Percentiles rank a stretch among this genome's conserved stretches.
phyloP scores from a whole-genome alignment of 2,888 invertebrate genomes.

The Tachina grossa region DNA sequence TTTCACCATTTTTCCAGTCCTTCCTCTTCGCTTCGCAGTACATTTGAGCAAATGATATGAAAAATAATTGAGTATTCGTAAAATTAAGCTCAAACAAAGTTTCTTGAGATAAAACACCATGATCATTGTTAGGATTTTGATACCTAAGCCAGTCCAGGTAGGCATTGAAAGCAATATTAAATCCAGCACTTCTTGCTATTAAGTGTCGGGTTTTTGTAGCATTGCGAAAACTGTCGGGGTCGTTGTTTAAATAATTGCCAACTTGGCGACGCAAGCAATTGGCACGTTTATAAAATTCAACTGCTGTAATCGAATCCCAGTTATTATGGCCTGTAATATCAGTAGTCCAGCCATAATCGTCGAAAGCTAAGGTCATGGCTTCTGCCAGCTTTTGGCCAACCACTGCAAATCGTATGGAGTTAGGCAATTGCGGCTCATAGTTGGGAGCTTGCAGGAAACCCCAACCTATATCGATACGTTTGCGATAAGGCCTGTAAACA shows the following conservation, averaged over 20 bases:
- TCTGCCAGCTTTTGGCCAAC: constrained; percentile 76
- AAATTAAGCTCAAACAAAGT: constrained; percentile 78
- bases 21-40: constrained; percentile 74
- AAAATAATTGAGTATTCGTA: constrained; percentile 80
- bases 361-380: constrained; percentile 77
- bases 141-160: constrained; percentile 78
- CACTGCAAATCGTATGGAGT: constrained; percentile 76
- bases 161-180: constrained; percentile 79
- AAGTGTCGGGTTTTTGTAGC: constrained; percentile 72
- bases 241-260: constrained; percentile 75
- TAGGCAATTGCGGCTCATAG: constrained; percentile 76
- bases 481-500: constrained; percentile 75
- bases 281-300: constrained; percentile 75
- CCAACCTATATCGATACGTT: constrained; percentile 77
- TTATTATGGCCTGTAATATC: constrained; percentile 74
- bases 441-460: constrained; percentile 78
- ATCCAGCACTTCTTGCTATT: constrained; percentile 76
- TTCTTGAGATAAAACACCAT: constrained; percentile 75
- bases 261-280: constrained; percentile 77
- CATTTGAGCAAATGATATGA: constrained; percentile 79
- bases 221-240: constrained; percentile 70
- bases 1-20: not conserved
- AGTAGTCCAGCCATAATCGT: constrained; percentile 78
- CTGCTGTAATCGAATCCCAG: constrained; percentile 77
- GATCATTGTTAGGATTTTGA: constrained; percentile 77